Base-by-base conservation (phyloP, 2,797 vertebrate species). In the Pithecia hirsuta region DNA sequence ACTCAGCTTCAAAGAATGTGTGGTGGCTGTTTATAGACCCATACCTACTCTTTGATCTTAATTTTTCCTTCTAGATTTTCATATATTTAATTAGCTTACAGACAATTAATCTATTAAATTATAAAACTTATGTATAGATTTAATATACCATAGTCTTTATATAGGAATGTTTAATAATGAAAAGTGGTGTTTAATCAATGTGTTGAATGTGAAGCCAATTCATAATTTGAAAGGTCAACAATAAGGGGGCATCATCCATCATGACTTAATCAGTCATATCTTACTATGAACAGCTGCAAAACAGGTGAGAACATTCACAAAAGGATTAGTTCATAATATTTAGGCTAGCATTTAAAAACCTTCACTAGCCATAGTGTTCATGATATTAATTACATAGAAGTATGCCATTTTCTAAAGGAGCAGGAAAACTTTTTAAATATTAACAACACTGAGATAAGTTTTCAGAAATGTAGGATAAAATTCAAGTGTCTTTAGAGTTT, bases 401-500 rank as follows among this genome's bases (percentile, higher is more conserved):
- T 41, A 19, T 20, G 22, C n/a, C 7, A 78, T 90, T 93, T 89
- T 88, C 22, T 57, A 92, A 88, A 70, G 48, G 52, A 90, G 5
- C 4, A 79, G 33, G 24, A 75, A 50, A 87, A 64, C 11, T 36
- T 41, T 19, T 85, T 52, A 86, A 96, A 94, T 61, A 50, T 46
- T 59, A 82, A 89, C 44, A 59, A 48, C 44, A 72, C 2, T 2
- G 33, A 28, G 14, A 82, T 67, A 44, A 74, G 36, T 41, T 70
- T 91, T 76, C 36, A 84, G 44, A 95, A 96, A 57, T 70, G 44
- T 30, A 89, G 88, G 92, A 61, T 78, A 20, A 83, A 92, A 86
- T 75, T 39, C 2, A 82, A 41, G 2, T n/a, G 1, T 72, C 46
- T 84, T 13, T 83, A 30, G 19, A 20, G 8, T 80, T 13, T 48